Evolutionary conservation across 1,140 invertebrate species (phyloP), one percentile per base, ranked within the genome.

Genomic region (Trichomalopsis sarcophagae): DNA sequence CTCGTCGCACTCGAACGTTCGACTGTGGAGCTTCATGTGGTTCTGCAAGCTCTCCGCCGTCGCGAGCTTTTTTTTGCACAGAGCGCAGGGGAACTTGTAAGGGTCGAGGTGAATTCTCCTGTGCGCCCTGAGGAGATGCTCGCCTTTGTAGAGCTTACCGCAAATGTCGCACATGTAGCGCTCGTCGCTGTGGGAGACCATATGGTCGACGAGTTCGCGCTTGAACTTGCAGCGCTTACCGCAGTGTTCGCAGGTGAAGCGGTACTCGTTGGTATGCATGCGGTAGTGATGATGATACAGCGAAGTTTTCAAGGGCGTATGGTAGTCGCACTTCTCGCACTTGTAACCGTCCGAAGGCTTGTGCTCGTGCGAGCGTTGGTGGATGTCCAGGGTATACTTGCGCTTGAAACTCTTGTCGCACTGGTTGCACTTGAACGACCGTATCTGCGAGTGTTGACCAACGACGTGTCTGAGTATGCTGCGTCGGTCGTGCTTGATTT

Each of bases 171-270:
- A 97, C 0, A 95, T 94, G 86, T 95, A 95, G 14, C 96, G 96
- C 80, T 96, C 96, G 86, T 96, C 95, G 0, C 96, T 96, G 0
- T 95, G 95, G 87, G 97, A 96, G 33, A 96, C 96, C 30, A 94
- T 88, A 66, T 94, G 94, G 88, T 94, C 92, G 73, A 91, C 89
- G 7, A 94, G 91, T 33, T 94, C 89, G 0, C 90, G 90, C 17
- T 91, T 91, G 17, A 93, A 91, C 14, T 93, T 92, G 89, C 96
- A 96, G 9, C 93, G 92, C 62, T 95, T 91, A 0, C 94, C 94
- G 87, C 96, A 96, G 5, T 95, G 93, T 74, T 95, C 94, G 89
- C 96, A 97, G 55, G 94, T 93, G 36, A 85, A 81, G 0, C 71
- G 78, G 13, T 30, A 76, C 13, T 81, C 79, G 23, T 66, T 76